These are phyloP conservation scores for Plagodis dolabraria DNA, from an alignment of 2,888 invertebrate species.

Conservation along the genomic window DNA sequence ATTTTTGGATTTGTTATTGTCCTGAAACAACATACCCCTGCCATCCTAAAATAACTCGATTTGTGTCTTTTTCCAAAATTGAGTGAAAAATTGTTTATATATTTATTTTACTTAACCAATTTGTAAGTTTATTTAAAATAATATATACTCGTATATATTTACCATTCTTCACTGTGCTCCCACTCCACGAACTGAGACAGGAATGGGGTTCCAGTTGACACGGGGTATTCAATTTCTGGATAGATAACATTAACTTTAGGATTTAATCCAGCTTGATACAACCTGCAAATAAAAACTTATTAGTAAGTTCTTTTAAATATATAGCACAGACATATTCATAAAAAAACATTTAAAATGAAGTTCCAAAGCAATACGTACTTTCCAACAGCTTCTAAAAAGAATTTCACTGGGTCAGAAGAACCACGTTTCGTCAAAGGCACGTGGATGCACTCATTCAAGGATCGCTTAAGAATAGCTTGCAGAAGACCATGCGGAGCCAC, in stretches of 20 bases:
- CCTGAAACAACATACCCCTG: no score
- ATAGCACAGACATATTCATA: no score
- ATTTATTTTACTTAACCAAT: no score
- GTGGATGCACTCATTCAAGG: conserved; percentile 86
- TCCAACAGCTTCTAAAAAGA: conserved; percentile 84
- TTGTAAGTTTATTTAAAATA: conserved; percentile 16
- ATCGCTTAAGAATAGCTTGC: conserved; percentile 91
- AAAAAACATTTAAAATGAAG: no score
- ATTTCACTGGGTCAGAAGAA: conserved; percentile 82
- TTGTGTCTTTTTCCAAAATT: no score
- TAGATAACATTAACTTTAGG: conserved; percentile 89
- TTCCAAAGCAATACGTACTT: conserved; percentile 65
- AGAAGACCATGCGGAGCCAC: conserved; percentile 94
- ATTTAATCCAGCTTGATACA: conserved; percentile 89
- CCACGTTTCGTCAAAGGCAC: conserved; percentile 86
- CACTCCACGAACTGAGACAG: conserved; percentile 91
- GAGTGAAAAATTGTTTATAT: no score
- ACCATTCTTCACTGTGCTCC: conserved; percentile 90
- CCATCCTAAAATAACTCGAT: no score
- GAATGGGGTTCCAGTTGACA: conserved; percentile 91
- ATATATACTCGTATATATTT: no score
- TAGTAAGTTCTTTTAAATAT: no score
- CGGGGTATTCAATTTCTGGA: conserved; percentile 89
- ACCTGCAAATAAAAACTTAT: conserved; percentile 63
- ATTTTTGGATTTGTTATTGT: no score